Evolutionary conservation across 2,113 vertebrate genomes (phyloP), one percentile per base, ranked within the genome.

Genomic region (Sinocyclocheilus anophthalmus): DNA sequence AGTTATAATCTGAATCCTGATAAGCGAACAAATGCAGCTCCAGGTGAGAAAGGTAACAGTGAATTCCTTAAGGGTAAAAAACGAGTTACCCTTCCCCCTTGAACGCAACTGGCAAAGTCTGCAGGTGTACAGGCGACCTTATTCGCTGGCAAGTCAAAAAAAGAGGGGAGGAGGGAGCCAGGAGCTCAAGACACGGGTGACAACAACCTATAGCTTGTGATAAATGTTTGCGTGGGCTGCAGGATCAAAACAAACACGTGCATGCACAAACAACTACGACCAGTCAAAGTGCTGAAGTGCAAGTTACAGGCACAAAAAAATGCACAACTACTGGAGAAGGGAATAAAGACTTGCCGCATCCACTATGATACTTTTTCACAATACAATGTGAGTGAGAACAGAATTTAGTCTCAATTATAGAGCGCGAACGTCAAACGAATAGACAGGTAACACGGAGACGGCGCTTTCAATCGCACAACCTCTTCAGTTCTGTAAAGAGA

Each of bases 231-330:
- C 63, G 55, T 81, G 63, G 73, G 79, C 70, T 76, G 70, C 73
- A 88, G 85, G 83, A 85, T 57, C 48, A 81, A 88, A 80, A 79
- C 76, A 61, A 55, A 92, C 87, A 90, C 59, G 72, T 87, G 91
- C 90, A 91, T 88, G 90, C 89, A 91, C 61, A 84, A 75, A 88
- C 42, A 24, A 88, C 70, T 75, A 83, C 67, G 24, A 86, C 33
- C 59, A 87, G 55, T 84, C 70, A 91, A 91, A 91, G 91, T 92
- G 90, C 86, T 87, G 26, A 87, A 88, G 90, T 92, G 89, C 89
- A 77, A 91, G 78, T 86, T 69, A 75, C 84, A 90, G 91, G 89
- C 90, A 90, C 91, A 76, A 85, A 45, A 45, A 48, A 76, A 79
- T 22, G 73, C 63, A 70, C 88, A 67, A 59, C 78, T 61, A 83